These are phyloP conservation scores for Clostera curtula DNA, from an alignment of 2,888 invertebrate genomes.

Conservation along the genomic window DNA sequence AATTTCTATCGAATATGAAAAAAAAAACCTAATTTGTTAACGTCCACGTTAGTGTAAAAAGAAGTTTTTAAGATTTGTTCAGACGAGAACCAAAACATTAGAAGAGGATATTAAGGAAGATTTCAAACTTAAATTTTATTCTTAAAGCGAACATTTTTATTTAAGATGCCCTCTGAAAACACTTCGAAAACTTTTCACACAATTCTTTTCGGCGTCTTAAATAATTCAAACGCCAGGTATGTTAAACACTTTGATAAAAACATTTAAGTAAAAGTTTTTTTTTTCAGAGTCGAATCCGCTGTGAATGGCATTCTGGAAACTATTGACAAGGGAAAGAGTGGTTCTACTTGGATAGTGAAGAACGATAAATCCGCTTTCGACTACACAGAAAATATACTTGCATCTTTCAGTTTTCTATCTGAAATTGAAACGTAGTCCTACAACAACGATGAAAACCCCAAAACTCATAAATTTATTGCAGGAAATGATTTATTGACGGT, in stretches of 20 bases:
- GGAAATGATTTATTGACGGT: too few species aligned
- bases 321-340: slow-evolving; percentile 42
- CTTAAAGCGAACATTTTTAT: too few species aligned
- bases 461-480: too few species aligned
- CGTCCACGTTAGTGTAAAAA: too few species aligned
- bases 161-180: background rate
- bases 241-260: background rate
- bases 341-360: slow-evolving; percentile 57
- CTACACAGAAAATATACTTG: slow-evolving; percentile 34
- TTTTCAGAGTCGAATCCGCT: slow-evolving; percentile 55
- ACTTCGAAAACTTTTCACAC: background rate
- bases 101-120: too few species aligned
- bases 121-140: too few species aligned
- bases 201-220: background rate
- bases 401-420: slow-evolving; percentile 36
- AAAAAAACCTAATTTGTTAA: too few species aligned
- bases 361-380: slow-evolving; percentile 49
- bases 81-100: too few species aligned
- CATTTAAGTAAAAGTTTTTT: background rate
- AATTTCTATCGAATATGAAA: too few species aligned
- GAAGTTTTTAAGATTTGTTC: too few species aligned
- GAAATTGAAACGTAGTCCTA: too few species aligned
- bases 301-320: slow-evolving; percentile 54
- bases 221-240: background rate
- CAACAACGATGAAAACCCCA: too few species aligned